Evolutionary conservation across 1,140 invertebrate species (phyloP).

Genomic region (Manduca sexta): DNA sequence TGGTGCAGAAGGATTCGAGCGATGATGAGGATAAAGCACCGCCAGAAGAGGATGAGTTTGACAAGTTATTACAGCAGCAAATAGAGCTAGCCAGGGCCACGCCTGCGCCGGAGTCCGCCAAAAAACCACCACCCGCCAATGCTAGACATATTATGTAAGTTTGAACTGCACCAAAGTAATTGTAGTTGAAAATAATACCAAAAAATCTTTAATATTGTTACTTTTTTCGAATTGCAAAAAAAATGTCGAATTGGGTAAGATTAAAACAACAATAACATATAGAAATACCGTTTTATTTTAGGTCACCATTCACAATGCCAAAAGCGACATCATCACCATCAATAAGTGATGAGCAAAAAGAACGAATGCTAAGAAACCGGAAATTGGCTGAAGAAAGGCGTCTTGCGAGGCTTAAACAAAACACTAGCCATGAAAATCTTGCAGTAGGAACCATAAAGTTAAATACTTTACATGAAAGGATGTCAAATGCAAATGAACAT

Average conservation of each 20-base stretch:
- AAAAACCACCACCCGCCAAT: constrained; percentile 8
- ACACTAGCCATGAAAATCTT: constrained; percentile 2
- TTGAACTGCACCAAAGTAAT: too few species aligned
- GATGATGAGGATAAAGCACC: constrained; percentile 38
- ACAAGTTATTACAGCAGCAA: constrained; percentile 63
- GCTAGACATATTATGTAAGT: constrained; percentile 13
- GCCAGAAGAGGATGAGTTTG: constrained; percentile 60
- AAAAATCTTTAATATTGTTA: too few species aligned
- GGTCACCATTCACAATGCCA: constrained; percentile 22
- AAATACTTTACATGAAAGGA: constrained; percentile 26
- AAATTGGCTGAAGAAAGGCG: constrained; percentile 63
- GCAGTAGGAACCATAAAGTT: constrained; percentile 1
- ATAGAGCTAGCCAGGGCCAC: constrained; percentile 58
- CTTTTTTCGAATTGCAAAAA: too few species aligned
- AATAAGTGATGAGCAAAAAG: constrained; percentile 61
- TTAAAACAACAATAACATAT: background rate
- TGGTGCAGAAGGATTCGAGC: constrained; percentile 58
- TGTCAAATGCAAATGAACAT: constrained; percentile 43
- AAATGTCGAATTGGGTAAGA: background rate
- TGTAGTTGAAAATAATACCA: too few species aligned
- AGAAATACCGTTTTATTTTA: constrained; percentile 10
- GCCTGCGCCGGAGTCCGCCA: constrained; percentile 38
- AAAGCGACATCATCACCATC: constrained; percentile 58
- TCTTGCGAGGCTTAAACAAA: constrained; percentile 42
- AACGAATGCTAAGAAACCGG: constrained; percentile 62